Percentiles rank a stretch among this genome's conserved stretches.
These are phyloP conservation scores for Orthosia gothica DNA, from an alignment of 2,888 invertebrate genomes.

Conservation along the genomic window DNA sequence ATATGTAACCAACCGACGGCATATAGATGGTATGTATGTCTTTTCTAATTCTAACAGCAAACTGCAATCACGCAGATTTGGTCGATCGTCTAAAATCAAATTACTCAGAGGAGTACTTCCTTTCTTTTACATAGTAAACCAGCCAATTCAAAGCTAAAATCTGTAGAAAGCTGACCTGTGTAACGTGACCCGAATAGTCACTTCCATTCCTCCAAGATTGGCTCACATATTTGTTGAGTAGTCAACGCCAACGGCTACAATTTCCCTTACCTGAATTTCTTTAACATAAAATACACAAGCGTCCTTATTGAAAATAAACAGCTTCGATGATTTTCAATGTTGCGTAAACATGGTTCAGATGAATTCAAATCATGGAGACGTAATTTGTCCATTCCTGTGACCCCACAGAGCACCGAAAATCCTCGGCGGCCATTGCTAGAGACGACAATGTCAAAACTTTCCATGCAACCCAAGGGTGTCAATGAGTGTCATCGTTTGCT, in stretches of 20 bases:
- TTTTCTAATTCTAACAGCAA: background rate
- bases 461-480: background rate
- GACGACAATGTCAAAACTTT: background rate
- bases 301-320: conserved; percentile 36
- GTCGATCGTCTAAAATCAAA: conserved; percentile 3
- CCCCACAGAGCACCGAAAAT: background rate
- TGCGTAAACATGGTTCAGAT: conserved; percentile 41
- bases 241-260: conserved; percentile 19
- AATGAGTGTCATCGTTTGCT: background rate
- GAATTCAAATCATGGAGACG: conserved; percentile 29
- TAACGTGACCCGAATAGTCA: conserved; percentile 36
- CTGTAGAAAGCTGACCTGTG: conserved; percentile 13
- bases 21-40: no score
- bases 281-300: conserved; percentile 39
- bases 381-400: conserved; percentile 16
- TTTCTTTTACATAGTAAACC: background rate
- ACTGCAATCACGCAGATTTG: conserved; percentile 4
- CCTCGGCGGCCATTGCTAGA: background rate
- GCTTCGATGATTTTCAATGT: conserved; percentile 14
- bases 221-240: conserved; percentile 29
- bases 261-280: conserved; percentile 20
- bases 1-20: no score
- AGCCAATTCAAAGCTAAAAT: background rate
- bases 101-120: background rate
- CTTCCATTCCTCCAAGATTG: conserved; percentile 35